These are phyloP conservation scores for Phanerotoma sp. DNA, from an alignment of 2,888 invertebrate species.

Conservation along the genomic window DNA sequence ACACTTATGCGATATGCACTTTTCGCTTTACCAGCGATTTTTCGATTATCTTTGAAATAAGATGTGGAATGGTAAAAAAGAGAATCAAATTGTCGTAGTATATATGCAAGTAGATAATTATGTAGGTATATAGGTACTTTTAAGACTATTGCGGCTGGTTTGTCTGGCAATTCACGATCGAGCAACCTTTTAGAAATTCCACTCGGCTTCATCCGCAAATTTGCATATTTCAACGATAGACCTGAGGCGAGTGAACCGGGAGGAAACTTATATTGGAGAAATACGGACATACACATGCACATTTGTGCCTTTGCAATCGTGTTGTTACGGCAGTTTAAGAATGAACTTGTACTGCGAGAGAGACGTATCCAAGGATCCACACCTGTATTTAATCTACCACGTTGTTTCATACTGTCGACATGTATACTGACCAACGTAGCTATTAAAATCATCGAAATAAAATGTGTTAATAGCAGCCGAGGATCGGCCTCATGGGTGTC, in stretches of 20 bases:
- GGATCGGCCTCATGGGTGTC: neutral
- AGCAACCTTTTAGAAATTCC: conserved; percentile 13
- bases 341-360: conserved; percentile 8
- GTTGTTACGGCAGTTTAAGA: conserved; percentile 4
- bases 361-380: conserved; percentile 8
- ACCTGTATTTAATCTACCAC: conserved; percentile 12
- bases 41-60: too few species aligned
- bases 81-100: too few species aligned
- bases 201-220: conserved; percentile 20
- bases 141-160: too few species aligned
- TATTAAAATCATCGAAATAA: conserved; percentile 17
- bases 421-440: conserved; percentile 1
- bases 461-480: conserved; percentile 21
- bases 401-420: conserved; percentile 5
- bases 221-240: conserved; percentile 36
- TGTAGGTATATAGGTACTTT: too few species aligned
- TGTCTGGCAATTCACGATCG: conserved; percentile 9
- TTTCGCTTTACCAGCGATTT: too few species aligned
- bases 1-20: too few species aligned
- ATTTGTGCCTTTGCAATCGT: neutral
- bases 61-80: too few species aligned
- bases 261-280: neutral
- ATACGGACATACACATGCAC: conserved; percentile 8
- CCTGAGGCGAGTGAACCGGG: conserved; percentile 7
- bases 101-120: too few species aligned